Percentiles rank a stretch among this genome's conserved stretches.
These are phyloP conservation scores for Thecocarcelia acutangulata DNA, from an alignment of 2,888 invertebrate genomes.

Conservation along the genomic window DNA sequence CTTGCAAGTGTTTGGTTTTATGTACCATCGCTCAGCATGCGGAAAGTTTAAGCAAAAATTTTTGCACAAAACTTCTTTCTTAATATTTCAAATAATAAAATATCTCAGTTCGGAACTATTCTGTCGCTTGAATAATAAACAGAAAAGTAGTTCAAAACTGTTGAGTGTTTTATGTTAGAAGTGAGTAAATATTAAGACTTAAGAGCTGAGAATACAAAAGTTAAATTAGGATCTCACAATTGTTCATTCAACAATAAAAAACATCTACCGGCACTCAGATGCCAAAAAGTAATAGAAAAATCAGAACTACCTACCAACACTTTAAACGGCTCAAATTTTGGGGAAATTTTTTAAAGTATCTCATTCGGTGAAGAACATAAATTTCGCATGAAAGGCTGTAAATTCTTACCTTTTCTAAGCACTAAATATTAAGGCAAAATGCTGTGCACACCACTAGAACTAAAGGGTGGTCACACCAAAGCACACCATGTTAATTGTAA, in stretches of 20 bases:
- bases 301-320: not conserved
- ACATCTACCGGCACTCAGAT: not conserved
- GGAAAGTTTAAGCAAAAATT: not conserved
- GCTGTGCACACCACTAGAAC: too few relatives aligned
- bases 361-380: too few relatives aligned
- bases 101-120: not conserved
- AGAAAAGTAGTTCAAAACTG: not conserved
- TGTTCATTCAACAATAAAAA: constrained; percentile 2
- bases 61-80: not conserved
- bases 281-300: not conserved
- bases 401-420: too few relatives aligned
- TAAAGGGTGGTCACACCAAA: too few relatives aligned
- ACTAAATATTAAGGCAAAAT: too few relatives aligned
- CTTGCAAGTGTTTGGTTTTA: not conserved
- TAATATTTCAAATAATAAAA: not conserved
- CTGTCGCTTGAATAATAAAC: not conserved
- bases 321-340: too few relatives aligned
- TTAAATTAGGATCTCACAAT: constrained; percentile 1
- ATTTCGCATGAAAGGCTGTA: too few relatives aligned
- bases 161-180: not conserved
- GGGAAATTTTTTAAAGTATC: too few relatives aligned
- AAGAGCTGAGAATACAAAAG: not conserved
- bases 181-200: too few relatives aligned
- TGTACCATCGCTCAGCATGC: not conserved
- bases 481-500: too few relatives aligned